These are phyloP conservation scores for Sternotherus odoratus DNA, from an alignment of 2,797 vertebrate species.

Conservation along the genomic window DNA sequence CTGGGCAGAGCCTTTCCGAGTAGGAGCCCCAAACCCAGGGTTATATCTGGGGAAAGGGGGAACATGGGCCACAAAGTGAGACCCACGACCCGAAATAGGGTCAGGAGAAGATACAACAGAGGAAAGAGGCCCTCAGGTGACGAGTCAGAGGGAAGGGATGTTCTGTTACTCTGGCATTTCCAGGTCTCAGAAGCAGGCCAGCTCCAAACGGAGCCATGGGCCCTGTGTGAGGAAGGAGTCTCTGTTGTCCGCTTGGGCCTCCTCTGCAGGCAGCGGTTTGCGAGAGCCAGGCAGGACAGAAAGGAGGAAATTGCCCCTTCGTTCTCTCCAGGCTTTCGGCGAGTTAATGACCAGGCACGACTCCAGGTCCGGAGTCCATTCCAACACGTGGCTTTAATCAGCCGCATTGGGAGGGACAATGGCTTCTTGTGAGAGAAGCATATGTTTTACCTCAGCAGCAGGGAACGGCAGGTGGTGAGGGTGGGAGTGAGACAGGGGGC, in stretches of 20 bases:
- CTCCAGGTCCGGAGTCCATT: conserved; percentile 27
- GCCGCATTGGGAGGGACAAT: conserved; percentile 57
- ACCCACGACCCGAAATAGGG: neutral
- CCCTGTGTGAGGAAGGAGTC: neutral
- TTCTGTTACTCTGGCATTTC: neutral
- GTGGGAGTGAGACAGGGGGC: neutral
- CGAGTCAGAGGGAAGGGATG: neutral
- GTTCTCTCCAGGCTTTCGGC: neutral
- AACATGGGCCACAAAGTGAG: neutral
- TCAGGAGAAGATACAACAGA: neutral
- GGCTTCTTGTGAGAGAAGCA: conserved; percentile 42
- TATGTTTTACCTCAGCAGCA: conserved; percentile 33
- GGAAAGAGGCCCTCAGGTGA: neutral
- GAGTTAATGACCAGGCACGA: conserved; percentile 50
- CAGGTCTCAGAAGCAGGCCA: neutral
- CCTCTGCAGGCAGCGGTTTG: neutral
- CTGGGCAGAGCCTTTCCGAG: neutral
- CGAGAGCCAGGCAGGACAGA: neutral
- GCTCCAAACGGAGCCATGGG: neutral
- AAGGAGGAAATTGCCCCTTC: neutral
- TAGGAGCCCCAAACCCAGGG: neutral
- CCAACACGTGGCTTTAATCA: conserved; percentile 77
- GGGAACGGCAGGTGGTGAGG: conserved; percentile 55
- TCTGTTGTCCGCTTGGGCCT: neutral
- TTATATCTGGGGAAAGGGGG: neutral